phyloP scores from a whole-genome alignment of 1,140 invertebrate species.

The Caligus rogercresseyi region DNA sequence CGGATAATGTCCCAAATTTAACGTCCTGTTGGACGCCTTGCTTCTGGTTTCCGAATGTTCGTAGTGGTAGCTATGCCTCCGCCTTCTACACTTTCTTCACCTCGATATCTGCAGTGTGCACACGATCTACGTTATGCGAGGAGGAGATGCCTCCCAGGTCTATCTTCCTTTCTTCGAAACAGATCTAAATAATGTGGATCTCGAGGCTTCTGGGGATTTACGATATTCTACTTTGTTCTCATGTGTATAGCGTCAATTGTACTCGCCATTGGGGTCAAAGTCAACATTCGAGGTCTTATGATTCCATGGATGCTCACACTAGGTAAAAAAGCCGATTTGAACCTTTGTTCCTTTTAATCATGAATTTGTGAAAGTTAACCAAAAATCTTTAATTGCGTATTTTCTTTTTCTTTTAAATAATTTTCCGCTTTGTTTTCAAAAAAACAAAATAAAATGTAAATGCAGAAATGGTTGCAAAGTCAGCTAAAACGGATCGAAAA shows the following conservation, averaged over 20 bases:
- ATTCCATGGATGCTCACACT: slow-evolving; percentile 51
- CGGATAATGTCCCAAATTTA: no score
- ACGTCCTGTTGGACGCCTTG: slow-evolving; percentile 66
- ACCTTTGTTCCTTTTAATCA: no score
- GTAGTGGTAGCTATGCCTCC: slow-evolving; percentile 49
- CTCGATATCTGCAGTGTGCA: slow-evolving; percentile 43
- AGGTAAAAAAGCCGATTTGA: background rate
- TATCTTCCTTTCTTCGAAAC: slow-evolving; percentile 71
- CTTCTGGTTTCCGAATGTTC: slow-evolving; percentile 57
- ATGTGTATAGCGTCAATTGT: slow-evolving; percentile 42
- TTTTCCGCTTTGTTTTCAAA: no score
- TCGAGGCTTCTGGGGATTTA: slow-evolving; percentile 46
- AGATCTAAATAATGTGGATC: slow-evolving; percentile 19
- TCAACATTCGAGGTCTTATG: slow-evolving; percentile 50
- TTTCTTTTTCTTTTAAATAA: no score
- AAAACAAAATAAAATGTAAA: no score
- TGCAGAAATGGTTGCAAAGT: no score
- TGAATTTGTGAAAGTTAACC: no score
- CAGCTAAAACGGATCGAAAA: no score
- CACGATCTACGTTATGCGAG: slow-evolving; percentile 48
- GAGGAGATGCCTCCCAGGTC: slow-evolving; percentile 62
- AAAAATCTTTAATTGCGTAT: no score
- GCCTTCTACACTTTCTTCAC: slow-evolving; percentile 44
- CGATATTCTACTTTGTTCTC: slow-evolving; percentile 46
- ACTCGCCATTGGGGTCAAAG: slow-evolving; percentile 41